Conservation (phyloP, 2,888 invertebrate species). For the Cinara cedri region DNA sequence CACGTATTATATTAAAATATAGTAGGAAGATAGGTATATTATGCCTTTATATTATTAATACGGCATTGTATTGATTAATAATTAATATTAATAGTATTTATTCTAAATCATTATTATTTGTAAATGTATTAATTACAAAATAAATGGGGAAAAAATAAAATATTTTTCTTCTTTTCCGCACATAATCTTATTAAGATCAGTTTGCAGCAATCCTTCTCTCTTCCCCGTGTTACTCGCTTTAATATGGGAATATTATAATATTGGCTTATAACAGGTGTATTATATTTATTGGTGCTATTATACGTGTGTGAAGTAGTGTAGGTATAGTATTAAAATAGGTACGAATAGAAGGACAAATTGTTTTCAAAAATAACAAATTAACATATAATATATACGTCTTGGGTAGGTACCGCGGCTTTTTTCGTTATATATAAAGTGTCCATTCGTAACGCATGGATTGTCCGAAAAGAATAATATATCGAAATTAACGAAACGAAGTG, state of each 20-base stretch:
- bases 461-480: slow-evolving; percentile 49
- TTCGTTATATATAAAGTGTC: slow-evolving; percentile 33
- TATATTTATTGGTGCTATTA: no score
- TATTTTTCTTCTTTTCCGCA: no score
- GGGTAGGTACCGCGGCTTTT: slow-evolving; percentile 1
- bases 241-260: no score
- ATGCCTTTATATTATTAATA: no score
- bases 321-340: slow-evolving; percentile 3
- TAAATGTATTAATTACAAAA: no score
- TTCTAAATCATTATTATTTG: no score
- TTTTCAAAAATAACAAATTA: slow-evolving; percentile 35
- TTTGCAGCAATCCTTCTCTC: no score
- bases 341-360: slow-evolving; percentile 31
- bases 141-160: no score
- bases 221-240: no score
- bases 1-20: neutral
- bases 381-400: slow-evolving; percentile 3
- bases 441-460: slow-evolving; percentile 43
- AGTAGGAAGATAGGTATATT: neutral
- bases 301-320: neutral
- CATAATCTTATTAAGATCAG: no score
- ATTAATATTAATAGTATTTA: no score
- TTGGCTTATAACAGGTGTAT: no score
- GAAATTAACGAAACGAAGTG: slow-evolving; percentile 41
- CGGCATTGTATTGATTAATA: neutral